Evolutionary conservation across 2,888 invertebrate species (phyloP).

Genomic region (Cephus sareptanus): DNA sequence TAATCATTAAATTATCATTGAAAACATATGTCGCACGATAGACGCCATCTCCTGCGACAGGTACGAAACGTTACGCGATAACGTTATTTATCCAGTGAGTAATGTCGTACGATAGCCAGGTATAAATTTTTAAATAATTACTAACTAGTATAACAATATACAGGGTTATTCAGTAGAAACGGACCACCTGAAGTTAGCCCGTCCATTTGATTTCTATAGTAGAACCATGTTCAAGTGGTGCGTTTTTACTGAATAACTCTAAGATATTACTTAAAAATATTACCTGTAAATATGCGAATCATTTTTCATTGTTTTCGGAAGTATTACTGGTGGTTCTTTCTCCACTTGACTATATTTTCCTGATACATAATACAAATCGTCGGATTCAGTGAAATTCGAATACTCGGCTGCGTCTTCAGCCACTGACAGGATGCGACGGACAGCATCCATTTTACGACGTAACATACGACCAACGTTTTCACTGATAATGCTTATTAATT

Average conservation of each 20-base stretch:
- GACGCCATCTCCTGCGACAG: not conserved
- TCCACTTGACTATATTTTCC: slow-evolving; percentile 79
- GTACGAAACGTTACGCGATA: not conserved
- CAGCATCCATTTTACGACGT: slow-evolving; percentile 89
- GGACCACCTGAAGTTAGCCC: too few species aligned
- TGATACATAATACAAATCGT: slow-evolving; percentile 76
- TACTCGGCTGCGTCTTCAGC: slow-evolving; percentile 79
- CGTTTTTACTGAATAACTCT: too few species aligned
- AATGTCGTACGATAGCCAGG: not conserved
- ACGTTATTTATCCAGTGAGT: not conserved
- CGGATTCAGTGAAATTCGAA: slow-evolving; percentile 60
- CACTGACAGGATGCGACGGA: slow-evolving; percentile 81
- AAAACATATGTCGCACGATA: not conserved
- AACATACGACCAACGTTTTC: slow-evolving; percentile 87
- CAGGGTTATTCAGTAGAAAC: too few species aligned
- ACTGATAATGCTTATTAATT: slow-evolving; percentile 82
- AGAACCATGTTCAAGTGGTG: too few species aligned
- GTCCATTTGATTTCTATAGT: too few species aligned
- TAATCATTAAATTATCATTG: not conserved
- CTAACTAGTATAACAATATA: not conserved
- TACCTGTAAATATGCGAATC: slow-evolving; percentile 46
- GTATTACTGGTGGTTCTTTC: slow-evolving; percentile 50
- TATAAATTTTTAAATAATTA: not conserved
- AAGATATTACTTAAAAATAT: not conserved
- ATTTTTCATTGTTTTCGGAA: slow-evolving; percentile 51